Conservation (phyloP, 2,113 vertebrate species). For the Clarias macrocephalus region DNA sequence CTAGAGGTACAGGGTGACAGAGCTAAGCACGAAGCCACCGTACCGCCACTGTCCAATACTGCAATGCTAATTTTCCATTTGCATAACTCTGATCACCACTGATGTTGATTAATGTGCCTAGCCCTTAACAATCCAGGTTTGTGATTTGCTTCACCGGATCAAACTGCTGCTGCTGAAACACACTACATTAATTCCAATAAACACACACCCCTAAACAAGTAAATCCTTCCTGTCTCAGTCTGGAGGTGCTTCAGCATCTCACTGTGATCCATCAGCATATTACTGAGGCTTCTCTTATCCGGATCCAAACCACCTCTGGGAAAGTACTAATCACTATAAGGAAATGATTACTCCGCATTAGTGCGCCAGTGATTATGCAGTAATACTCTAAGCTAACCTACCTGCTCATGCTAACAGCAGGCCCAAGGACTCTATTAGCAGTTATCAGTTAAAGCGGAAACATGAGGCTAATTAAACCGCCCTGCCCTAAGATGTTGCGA, state of each 20-base stretch:
- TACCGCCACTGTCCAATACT: no score
- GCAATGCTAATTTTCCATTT: not conserved
- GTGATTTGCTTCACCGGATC: not conserved
- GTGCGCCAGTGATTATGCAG: conserved; percentile 54
- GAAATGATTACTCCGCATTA: conserved; percentile 56
- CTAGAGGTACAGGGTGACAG: no score
- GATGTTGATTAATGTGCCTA: not conserved
- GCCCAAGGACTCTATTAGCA: conserved; percentile 40
- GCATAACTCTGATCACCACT: not conserved
- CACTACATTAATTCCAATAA: not conserved
- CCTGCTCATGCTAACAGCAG: conserved; percentile 27
- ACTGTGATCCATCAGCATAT: conserved; percentile 46
- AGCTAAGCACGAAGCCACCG: no score
- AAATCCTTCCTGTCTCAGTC: conserved; percentile 4
- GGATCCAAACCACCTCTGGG: conserved; percentile 41
- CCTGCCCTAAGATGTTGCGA: not conserved
- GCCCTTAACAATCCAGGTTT: not conserved
- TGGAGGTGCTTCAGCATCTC: conserved; percentile 33
- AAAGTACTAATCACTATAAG: conserved; percentile 50
- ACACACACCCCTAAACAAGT: not conserved
- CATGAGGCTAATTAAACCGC: conserved; percentile 32
- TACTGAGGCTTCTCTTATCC: conserved; percentile 48
- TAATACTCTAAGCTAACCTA: conserved; percentile 48
- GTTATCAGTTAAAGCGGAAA: conserved; percentile 3
- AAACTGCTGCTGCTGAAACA: not conserved